Evolutionary conservation across 2,888 invertebrate species (phyloP).

Genomic region (Lampropteryx suffumata): DNA sequence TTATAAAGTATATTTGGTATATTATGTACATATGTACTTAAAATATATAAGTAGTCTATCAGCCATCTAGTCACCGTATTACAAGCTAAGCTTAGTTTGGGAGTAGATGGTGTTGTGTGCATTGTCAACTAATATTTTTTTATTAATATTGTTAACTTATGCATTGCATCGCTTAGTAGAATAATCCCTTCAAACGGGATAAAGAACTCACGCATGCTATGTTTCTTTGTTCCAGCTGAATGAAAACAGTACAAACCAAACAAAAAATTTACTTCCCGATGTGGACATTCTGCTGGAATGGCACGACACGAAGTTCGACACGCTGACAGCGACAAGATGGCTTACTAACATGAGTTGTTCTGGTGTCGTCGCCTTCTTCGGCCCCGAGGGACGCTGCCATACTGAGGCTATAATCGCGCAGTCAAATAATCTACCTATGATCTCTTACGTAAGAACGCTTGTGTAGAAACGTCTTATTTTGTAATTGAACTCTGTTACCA

Average conservation of each 20-base stretch:
- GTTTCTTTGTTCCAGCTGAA: conserved; percentile 84
- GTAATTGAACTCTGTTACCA: too few relatives aligned
- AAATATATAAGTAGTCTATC: too few relatives aligned
- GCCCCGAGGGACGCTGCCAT: conserved; percentile 96
- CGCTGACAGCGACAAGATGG: conserved; percentile 90
- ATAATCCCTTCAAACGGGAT: not conserved
- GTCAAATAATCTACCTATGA: conserved; percentile 97
- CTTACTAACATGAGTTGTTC: conserved; percentile 96
- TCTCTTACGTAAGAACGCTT: conserved; percentile 92
- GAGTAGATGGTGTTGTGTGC: too few relatives aligned
- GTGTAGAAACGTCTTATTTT: not conserved
- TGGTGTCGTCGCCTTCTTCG: conserved; percentile 95
- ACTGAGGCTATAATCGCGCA: conserved; percentile 98
- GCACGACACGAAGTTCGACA: conserved; percentile 94
- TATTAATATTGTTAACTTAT: too few relatives aligned
- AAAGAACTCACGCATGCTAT: not conserved
- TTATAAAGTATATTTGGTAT: too few relatives aligned
- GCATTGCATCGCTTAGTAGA: too few relatives aligned
- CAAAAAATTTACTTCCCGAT: conserved; percentile 84
- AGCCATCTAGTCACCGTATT: too few relatives aligned
- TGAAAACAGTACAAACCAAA: conserved; percentile 75
- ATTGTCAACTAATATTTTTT: too few relatives aligned
- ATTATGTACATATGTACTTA: too few relatives aligned
- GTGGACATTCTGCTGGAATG: conserved; percentile 88
- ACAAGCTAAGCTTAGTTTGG: too few relatives aligned